Conservation (phyloP, 2,888 invertebrate species). For the Leptura quadrifasciata region DNA sequence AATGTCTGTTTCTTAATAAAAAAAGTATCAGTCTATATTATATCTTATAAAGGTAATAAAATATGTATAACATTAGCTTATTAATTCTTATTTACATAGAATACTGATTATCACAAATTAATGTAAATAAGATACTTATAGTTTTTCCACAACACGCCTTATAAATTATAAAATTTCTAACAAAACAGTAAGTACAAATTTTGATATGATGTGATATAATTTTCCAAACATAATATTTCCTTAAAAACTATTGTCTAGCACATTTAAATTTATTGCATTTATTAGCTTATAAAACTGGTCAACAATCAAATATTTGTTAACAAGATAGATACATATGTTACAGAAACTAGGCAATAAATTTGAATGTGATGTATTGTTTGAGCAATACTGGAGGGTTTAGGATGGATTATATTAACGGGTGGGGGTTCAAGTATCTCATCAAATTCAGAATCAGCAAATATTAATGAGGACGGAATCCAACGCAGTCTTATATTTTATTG, state of each 20-base stretch:
- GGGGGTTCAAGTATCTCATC: slow-evolving; percentile 82
- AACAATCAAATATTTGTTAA: slow-evolving; percentile 53
- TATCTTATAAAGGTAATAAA: slow-evolving; percentile 65
- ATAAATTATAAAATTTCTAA: slow-evolving; percentile 46
- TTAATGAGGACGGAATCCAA: slow-evolving; percentile 81
- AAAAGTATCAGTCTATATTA: slow-evolving; percentile 71
- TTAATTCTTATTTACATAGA: slow-evolving; percentile 61
- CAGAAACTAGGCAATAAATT: slow-evolving; percentile 56
- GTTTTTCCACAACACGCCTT: slow-evolving; percentile 44
- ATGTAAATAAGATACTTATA: slow-evolving; percentile 55
- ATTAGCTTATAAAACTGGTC: slow-evolving; percentile 40
- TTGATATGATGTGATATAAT: slow-evolving; percentile 59
- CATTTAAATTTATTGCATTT: slow-evolving; percentile 54
- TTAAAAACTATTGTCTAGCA: slow-evolving; percentile 60
- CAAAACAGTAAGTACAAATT: slow-evolving; percentile 44
- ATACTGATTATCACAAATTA: slow-evolving; percentile 65
- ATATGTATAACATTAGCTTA: slow-evolving; percentile 64
- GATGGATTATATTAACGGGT: slow-evolving; percentile 82
- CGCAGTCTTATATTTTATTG: slow-evolving; percentile 72
- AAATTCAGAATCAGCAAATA: slow-evolving; percentile 79
- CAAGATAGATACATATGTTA: slow-evolving; percentile 48
- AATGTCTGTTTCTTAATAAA: slow-evolving; percentile 65
- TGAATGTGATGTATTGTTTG: slow-evolving; percentile 60
- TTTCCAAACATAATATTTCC: slow-evolving; percentile 36
- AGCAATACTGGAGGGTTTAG: slow-evolving; percentile 76